These are phyloP conservation scores for Glaucopsyche alexis DNA, from an alignment of 2,888 invertebrate species.

Conservation along the genomic window DNA sequence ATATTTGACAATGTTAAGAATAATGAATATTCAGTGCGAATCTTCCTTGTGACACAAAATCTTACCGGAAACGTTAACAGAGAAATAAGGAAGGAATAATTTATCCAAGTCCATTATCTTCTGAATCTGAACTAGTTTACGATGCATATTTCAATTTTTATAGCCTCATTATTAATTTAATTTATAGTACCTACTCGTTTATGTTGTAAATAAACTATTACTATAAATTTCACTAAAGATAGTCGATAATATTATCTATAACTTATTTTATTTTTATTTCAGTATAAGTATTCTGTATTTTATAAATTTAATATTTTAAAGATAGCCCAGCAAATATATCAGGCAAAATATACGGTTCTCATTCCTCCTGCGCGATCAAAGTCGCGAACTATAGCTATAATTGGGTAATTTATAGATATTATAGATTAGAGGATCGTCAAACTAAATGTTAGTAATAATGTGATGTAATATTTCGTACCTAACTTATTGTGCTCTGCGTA, in stretches of 20 bases:
- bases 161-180: not conserved
- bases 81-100: conserved; percentile 14
- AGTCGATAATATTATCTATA: not conserved
- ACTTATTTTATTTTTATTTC: too few relatives aligned
- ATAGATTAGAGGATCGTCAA: too few relatives aligned
- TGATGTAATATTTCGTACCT: too few relatives aligned
- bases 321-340: too few relatives aligned
- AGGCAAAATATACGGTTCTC: too few relatives aligned
- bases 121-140: not conserved
- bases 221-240: not conserved
- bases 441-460: too few relatives aligned
- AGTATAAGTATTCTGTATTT: too few relatives aligned
- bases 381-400: too few relatives aligned
- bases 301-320: too few relatives aligned
- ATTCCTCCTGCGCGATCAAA: too few relatives aligned
- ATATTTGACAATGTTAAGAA: not conserved
- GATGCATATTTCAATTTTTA: conserved; percentile 9
- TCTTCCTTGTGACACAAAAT: not conserved
- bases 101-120: not conserved
- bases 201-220: not conserved
- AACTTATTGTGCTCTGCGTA: not conserved
- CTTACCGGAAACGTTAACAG: not conserved
- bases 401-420: too few relatives aligned
- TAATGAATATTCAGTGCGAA: not conserved
- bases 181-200: not conserved